Conservation (phyloP, 2,888 invertebrate genomes). For the Uropetala carovei region DNA sequence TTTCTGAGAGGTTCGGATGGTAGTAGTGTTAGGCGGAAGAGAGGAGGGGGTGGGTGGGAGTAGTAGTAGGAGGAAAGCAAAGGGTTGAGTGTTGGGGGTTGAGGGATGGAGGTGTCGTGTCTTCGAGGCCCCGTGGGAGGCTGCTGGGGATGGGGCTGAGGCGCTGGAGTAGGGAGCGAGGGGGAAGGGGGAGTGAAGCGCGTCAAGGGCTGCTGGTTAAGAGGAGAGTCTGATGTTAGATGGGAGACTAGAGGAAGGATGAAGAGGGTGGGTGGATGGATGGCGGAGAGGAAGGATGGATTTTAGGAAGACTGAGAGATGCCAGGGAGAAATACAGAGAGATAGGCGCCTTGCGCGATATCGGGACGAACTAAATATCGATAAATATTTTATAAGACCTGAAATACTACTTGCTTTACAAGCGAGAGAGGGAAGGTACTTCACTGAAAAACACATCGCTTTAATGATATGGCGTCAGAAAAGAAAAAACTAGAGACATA, state of each 20-base stretch:
- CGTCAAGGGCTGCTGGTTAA: neutral
- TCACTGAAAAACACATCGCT: no score
- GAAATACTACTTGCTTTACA: no score
- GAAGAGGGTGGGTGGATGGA: neutral
- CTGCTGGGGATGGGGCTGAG: neutral
- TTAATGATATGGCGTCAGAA: no score
- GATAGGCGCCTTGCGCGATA: no score
- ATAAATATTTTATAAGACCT: no score
- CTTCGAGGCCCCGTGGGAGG: slow-evolving; percentile 47
- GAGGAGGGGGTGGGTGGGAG: neutral
- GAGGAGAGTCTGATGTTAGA: slow-evolving; percentile 13
- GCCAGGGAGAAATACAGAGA: neutral
- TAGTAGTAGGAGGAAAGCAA: neutral
- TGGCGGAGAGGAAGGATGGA: neutral
- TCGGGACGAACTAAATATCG: no score
- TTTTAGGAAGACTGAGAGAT: neutral
- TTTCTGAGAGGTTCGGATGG: slow-evolving; percentile 45
- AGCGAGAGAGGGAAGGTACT: no score
- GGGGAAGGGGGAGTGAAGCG: neutral
- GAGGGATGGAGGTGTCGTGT: slow-evolving; percentile 63
- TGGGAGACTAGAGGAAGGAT: neutral
- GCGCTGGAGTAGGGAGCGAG: neutral
- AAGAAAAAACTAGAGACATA: no score
- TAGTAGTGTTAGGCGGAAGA: slow-evolving; percentile 22
- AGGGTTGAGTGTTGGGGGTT: neutral